Evolutionary conservation across 1,140 invertebrate genomes (phyloP).

Genomic region (Riptortus pedestris): DNA sequence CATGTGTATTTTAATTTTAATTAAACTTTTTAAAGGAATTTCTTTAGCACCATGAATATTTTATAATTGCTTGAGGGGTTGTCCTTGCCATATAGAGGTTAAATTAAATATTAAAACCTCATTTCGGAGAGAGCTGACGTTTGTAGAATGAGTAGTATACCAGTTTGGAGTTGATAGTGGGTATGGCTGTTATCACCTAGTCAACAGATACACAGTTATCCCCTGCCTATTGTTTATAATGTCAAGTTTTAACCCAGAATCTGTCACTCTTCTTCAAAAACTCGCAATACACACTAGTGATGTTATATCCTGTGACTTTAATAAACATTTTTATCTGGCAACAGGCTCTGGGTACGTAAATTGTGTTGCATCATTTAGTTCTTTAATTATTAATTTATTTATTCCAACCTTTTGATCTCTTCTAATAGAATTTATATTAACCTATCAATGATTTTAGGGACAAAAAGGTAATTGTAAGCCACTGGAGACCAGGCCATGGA

Average conservation of each 20-base stretch:
- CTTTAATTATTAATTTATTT: background rate
- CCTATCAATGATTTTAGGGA: conserved; percentile 40
- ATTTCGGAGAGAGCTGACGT: too few species aligned
- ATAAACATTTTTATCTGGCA: conserved; percentile 45
- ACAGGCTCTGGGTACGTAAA: conserved; percentile 50
- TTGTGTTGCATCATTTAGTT: background rate
- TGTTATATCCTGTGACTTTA: conserved; percentile 53
- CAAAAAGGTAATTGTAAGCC: conserved; percentile 51
- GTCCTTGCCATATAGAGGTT: too few species aligned
- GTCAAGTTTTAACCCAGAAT: background rate
- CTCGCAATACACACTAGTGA: conserved; percentile 50
- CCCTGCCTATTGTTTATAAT: background rate
- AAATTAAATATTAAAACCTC: too few species aligned
- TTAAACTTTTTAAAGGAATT: too few species aligned
- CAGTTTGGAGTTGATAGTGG: too few species aligned
- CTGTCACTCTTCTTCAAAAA: conserved; percentile 39
- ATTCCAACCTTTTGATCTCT: background rate
- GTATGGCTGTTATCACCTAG: too few species aligned
- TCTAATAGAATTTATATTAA: too few species aligned
- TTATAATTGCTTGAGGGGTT: too few species aligned
- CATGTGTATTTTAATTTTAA: too few species aligned
- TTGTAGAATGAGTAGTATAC: too few species aligned
- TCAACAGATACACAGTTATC: too few species aligned
- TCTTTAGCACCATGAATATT: too few species aligned
- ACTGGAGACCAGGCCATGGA: conserved; percentile 46